Percentiles rank a stretch among this genome's conserved stretches.
Conservation (phyloP, 2,888 invertebrate genomes). For the Agonopterix alstromeriana region DNA sequence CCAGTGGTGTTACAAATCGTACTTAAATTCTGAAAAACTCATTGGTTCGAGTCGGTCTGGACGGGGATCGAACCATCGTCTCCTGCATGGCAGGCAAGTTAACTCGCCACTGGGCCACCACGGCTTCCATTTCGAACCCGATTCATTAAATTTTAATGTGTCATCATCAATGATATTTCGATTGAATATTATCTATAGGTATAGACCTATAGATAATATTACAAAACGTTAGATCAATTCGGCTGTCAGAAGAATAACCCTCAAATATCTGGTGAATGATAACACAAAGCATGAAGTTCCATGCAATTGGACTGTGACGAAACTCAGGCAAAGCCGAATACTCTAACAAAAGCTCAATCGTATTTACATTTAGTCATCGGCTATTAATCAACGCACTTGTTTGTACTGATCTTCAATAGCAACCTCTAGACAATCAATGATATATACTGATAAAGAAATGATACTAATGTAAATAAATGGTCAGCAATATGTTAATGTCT, state of each 20-base stretch:
- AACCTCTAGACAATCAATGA: conserved; percentile 60
- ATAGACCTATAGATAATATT: too few relatives aligned
- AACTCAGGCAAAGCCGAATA: conserved; percentile 24
- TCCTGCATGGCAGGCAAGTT: too few relatives aligned
- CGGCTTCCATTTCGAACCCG: too few relatives aligned
- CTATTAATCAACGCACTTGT: conserved; percentile 54
- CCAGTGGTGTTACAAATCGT: too few relatives aligned
- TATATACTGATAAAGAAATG: conserved; percentile 71
- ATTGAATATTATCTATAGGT: too few relatives aligned
- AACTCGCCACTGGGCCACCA: too few relatives aligned
- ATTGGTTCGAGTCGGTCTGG: too few relatives aligned
- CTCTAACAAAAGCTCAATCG: conserved; percentile 53
- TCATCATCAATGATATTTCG: too few relatives aligned
- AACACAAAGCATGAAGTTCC: conserved; percentile 8
- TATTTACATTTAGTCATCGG: conserved; percentile 65
- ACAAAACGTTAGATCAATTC: conserved; percentile 9
- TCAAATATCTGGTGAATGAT: conserved; percentile 7
- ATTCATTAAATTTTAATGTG: too few relatives aligned
- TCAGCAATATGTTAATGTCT: conserved; percentile 66
- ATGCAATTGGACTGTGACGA: conserved; percentile 27
- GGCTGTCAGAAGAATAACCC: conserved; percentile 23
- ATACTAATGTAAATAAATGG: conserved; percentile 74
- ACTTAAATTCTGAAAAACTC: too few relatives aligned
- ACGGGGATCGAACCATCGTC: too few relatives aligned
- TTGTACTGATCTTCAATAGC: conserved; percentile 43